A percentile compares a stretch with the other conserved stretches of the same genome.
phyloP scores from a whole-genome alignment of 1,140 invertebrate genomes.

The Fopius arisanus region DNA sequence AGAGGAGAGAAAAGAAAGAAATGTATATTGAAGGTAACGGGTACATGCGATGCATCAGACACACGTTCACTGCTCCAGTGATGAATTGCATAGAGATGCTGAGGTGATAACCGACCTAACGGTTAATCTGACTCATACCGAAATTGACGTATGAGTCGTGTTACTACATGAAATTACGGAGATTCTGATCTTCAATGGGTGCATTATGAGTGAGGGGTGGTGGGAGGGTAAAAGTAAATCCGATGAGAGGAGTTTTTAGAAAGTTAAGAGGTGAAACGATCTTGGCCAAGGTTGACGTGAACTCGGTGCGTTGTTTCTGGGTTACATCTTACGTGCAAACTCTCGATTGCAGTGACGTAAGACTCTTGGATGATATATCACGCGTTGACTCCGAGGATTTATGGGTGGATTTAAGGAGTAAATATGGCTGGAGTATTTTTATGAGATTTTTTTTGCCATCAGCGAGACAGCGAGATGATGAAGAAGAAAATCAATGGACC shows the following conservation, averaged over 20 bases:
- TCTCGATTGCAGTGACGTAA: not conserved
- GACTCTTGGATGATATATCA: not conserved
- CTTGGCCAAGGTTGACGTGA: slow-evolving; percentile 36
- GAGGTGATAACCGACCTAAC: not conserved
- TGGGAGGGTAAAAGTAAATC: slow-evolving; percentile 10
- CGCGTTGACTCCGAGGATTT: not conserved
- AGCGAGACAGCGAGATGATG: not conserved
- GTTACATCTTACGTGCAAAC: not conserved
- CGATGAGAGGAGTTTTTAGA: slow-evolving; percentile 25
- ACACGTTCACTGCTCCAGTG: not conserved
- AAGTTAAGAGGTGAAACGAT: slow-evolving; percentile 28
- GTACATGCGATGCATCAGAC: too few species aligned
- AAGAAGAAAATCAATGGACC: not conserved
- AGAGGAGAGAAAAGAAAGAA: too few species aligned
- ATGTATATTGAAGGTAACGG: too few species aligned
- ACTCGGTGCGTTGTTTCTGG: slow-evolving; percentile 3
- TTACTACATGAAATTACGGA: not conserved
- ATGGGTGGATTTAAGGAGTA: too few species aligned
- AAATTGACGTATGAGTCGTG: not conserved
- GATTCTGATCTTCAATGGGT: not conserved
- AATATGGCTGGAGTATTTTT: too few species aligned
- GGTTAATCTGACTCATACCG: not conserved
- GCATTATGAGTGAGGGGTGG: not conserved
- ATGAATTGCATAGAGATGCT: not conserved
- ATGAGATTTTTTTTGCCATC: too few species aligned